These are phyloP conservation scores for Sphaerodactylus townsendi DNA, from an alignment of 2,113 vertebrate species.

Conservation along the genomic window DNA sequence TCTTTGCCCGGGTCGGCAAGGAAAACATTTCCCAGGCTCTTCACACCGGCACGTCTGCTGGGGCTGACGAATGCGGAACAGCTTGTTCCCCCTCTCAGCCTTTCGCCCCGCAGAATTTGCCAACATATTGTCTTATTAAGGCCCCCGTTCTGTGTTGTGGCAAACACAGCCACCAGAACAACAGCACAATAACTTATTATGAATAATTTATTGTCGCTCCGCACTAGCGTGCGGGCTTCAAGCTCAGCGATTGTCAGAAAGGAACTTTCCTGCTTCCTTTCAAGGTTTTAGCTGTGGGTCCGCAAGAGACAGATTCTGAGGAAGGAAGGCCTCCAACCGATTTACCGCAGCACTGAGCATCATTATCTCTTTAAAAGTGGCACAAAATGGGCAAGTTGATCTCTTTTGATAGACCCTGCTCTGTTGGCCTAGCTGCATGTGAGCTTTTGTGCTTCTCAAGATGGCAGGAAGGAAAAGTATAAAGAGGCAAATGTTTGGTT, in stretches of 20 bases:
- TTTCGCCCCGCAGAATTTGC: neutral
- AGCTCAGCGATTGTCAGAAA: neutral
- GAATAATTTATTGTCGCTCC: neutral
- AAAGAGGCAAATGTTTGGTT: neutral
- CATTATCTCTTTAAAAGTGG: constrained; percentile 9
- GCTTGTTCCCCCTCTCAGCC: neutral
- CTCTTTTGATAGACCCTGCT: neutral
- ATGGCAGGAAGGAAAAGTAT: neutral
- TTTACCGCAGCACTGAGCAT: neutral
- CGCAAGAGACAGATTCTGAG: neutral
- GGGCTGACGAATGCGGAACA: constrained; percentile 10
- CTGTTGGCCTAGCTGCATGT: neutral
- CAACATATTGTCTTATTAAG: constrained; percentile 13
- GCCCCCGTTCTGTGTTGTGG: neutral
- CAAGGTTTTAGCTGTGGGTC: constrained; percentile 5
- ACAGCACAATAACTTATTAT: constrained; percentile 1
- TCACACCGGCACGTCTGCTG: neutral
- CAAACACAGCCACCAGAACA: neutral
- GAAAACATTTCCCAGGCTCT: neutral
- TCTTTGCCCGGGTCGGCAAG: constrained; percentile 2
- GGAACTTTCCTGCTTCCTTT: neutral
- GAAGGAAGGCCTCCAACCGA: neutral
- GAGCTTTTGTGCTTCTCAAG: neutral
- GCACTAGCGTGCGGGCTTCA: neutral
- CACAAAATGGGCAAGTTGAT: neutral